Evolutionary conservation across 1,140 invertebrate genomes (phyloP), one percentile per base, ranked within the genome.

Genomic region (Pogonomyrmex californicus): DNA sequence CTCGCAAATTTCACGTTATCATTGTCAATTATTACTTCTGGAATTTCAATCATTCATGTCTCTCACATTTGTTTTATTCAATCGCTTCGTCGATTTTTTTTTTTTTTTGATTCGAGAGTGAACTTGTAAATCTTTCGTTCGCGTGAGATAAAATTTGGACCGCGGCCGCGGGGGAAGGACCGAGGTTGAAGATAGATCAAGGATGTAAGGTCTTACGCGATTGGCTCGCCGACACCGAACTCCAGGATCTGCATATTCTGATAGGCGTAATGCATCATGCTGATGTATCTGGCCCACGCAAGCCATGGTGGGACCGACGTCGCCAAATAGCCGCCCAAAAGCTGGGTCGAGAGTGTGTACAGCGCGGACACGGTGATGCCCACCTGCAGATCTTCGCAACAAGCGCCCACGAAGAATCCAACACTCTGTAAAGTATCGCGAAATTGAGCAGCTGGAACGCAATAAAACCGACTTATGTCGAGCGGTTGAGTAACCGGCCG

Each of bases 201-300:
- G 60, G 56, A 62, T 78, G 71, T 79, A 23, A 68, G 7, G 7
- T 96, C 96, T 96, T 96, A 98, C 97, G 93, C 93, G 68, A 98
- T 97, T 56, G 96, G 96, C 66, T 96, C 95, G 89, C 97, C 97
- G 93, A 97, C 96, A 82, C 96, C 96, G 92, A 98, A 98, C 93
- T 98, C 98, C 10, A 98, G 96, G 86, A 98, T 97, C 94, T 98
- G 97, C 97, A 98, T 98, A 93, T 98, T 98, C 93, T 98, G 97
- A 93, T 97, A 98, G 68, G 98, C 97, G 94, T 98, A 98, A 93
- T 98, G 97, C 17, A 98, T 97, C 96, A 98, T 97, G 54, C 97
- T 97, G 65, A 97, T 95, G 92, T 98, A 98, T 85, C 97, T 96
- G 90, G 98, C 96, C 98, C 98, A 98, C 85, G 97, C 96, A n/a